phyloP scores from a whole-genome alignment of 2,113 vertebrate genomes.

The Xerus inauris region DNA sequence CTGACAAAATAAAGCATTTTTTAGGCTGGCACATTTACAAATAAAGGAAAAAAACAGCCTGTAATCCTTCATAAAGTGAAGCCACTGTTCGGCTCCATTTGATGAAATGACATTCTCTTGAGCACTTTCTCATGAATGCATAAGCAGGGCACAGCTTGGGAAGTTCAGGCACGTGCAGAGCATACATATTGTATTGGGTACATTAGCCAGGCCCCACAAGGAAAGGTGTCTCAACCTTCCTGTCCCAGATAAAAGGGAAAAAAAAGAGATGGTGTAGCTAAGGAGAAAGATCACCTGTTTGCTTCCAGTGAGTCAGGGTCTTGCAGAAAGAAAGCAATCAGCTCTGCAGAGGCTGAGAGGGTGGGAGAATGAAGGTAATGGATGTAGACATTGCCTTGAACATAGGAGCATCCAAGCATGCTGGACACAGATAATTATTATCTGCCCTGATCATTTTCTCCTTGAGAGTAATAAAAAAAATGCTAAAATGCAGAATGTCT shows the following conservation, averaged over 20 bases:
- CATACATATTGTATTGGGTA: conserved; percentile 61
- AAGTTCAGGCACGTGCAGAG: conserved; percentile 32
- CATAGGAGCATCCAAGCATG: not conserved
- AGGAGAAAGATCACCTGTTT: not conserved
- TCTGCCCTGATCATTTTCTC: not conserved
- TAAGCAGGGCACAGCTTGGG: conserved; percentile 70
- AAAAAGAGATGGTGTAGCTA: not conserved
- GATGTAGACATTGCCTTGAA: not conserved
- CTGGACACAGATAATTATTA: not conserved
- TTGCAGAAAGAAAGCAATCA: not conserved
- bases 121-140: conserved; percentile 61
- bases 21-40: conserved; percentile 68
- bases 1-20: conserved; percentile 66
- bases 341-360: not conserved
- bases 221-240: conserved; percentile 12
- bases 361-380: not conserved
- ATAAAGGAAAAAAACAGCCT: conserved; percentile 70
- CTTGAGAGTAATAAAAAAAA: not conserved
- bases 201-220: not conserved
- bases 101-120: conserved; percentile 67
- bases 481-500: not conserved
- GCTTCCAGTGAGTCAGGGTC: not conserved
- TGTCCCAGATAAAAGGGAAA: not conserved
- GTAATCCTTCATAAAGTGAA: conserved; percentile 62
- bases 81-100: conserved; percentile 53